Evolutionary conservation across 2,888 invertebrate species (phyloP), one percentile per base, ranked within the genome.

Genomic region (Megamerina dolium): DNA sequence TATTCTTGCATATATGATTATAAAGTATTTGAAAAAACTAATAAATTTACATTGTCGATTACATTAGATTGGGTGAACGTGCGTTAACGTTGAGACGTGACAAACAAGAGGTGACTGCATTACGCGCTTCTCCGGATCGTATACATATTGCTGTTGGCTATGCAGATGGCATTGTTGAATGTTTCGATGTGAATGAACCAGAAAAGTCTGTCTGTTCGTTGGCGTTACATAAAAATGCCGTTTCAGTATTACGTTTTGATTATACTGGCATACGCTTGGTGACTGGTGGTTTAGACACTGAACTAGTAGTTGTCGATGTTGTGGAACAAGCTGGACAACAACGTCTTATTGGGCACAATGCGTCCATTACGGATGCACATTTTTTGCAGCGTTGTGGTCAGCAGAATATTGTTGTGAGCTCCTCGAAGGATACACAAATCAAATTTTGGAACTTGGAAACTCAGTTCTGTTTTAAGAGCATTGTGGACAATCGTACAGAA

Each of bases 391-490:
- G 63, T 9, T 51, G 58, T 8, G 56, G 58, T 2, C 59, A 58
- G 4, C 56, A 66, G 18, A 74, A 82, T 43, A 77, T 80, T 53
- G 68, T 91, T 8, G 76, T 92, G 6, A 86, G 88, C 57, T 80
- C 86, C 27, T 94, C 95, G 0, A 94, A 92, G 69, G 99, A 99
- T 67, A 87, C 88, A 8, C 88, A 88, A 66, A 81, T 99, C 1
- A 97, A 96, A 70, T 92, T 99, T 68, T 99, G 97, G 97, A 92
- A 97, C 69, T 75, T 97, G 52, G 86, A 89, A 54, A 92, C 92
- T 5, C 88, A 93, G 58, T 88, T 92, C 62, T 97, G 96, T 68
- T 97, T 97, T 62, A 90, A 89, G 69, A 97, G 97, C 3, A 75
- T 99, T 37, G 83, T 90, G 30, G 94, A 91, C 45, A 87, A 90